Evolutionary conservation across 23 tunicate species (phyloP).

Genomic region (Clavelina lepadiformis): DNA sequence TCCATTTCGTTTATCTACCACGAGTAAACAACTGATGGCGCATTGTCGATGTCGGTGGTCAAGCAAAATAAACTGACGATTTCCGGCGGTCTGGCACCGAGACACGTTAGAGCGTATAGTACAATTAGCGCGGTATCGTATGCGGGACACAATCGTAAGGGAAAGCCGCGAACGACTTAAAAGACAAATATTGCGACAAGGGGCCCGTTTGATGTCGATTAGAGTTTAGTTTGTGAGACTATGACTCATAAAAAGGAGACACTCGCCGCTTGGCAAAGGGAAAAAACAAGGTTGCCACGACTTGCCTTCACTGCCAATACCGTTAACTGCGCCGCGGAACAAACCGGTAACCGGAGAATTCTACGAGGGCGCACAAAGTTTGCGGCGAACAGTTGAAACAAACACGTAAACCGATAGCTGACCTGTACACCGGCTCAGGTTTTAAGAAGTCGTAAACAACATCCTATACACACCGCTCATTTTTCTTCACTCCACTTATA

Average conservation of each 20-base stretch:
- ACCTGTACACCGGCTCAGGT: not conserved
- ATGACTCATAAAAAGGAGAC: conserved; percentile 26
- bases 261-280: conserved; percentile 1
- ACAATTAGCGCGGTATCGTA: not conserved
- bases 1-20: not conserved
- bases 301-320: too few species aligned
- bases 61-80: conserved; percentile 5
- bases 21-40: not conserved
- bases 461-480: too few species aligned
- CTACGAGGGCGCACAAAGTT: conserved; percentile 2
- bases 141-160: not conserved
- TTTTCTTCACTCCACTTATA: too few species aligned
- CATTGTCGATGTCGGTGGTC: not conserved
- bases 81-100: not conserved
- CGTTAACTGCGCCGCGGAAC: not conserved
- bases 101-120: too few species aligned
- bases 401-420: conserved; percentile 16
- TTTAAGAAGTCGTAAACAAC: conserved; percentile 15
- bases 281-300: conserved; percentile 9
- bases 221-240: conserved; percentile 12
- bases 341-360: conserved; percentile 23
- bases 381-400: conserved; percentile 3
- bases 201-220: conserved; percentile 18
- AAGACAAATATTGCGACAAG: conserved; percentile 18
- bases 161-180: conserved; percentile 3